phyloP scores from a whole-genome alignment of 2,113 vertebrate genomes.

The Gadus macrocephalus region DNA sequence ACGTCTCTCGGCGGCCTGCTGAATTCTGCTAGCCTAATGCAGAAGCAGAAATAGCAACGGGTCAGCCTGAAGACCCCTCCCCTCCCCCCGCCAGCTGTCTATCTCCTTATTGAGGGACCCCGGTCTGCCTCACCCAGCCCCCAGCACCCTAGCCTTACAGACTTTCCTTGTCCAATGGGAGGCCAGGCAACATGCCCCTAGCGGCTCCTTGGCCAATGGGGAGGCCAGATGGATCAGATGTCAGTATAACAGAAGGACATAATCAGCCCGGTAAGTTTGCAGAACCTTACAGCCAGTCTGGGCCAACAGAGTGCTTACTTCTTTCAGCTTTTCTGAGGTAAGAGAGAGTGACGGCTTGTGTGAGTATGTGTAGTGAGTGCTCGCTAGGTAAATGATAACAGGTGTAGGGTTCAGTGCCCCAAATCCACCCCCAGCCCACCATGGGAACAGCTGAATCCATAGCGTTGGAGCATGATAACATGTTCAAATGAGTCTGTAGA shows the following conservation, averaged over 20 bases:
- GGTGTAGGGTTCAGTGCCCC: constrained; percentile 23
- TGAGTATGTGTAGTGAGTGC: constrained; percentile 12
- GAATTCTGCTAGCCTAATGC: constrained; percentile 71
- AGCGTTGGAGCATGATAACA: constrained; percentile 45
- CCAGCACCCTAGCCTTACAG: constrained; percentile 40
- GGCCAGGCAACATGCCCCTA: constrained; percentile 5
- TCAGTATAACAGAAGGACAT: constrained; percentile 88
- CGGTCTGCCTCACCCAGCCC: constrained; percentile 57
- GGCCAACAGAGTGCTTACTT: constrained; percentile 76
- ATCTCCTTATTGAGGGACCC: constrained; percentile 78
- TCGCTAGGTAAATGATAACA: constrained; percentile 19
- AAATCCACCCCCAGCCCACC: constrained; percentile 9
- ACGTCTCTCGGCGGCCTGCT: constrained; percentile 4
- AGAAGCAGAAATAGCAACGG: constrained; percentile 83
- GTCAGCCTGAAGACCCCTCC: constrained; percentile 69
- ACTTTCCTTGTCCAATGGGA: constrained; percentile 74
- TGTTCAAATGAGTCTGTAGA: constrained; percentile 18
- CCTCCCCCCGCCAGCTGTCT: constrained; percentile 54
- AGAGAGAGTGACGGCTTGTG: constrained; percentile 53
- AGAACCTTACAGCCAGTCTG: constrained; percentile 75
- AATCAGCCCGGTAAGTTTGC: constrained; percentile 69
- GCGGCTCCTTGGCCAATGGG: constrained; percentile 73
- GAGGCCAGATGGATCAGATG: constrained; percentile 72
- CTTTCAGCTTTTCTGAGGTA: constrained; percentile 81
- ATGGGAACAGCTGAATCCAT: constrained; percentile 29